Percentiles rank a stretch among this genome's conserved stretches.
phyloP scores from a whole-genome alignment of 2,888 invertebrate genomes.

The Carpatolechia fugitivella region DNA sequence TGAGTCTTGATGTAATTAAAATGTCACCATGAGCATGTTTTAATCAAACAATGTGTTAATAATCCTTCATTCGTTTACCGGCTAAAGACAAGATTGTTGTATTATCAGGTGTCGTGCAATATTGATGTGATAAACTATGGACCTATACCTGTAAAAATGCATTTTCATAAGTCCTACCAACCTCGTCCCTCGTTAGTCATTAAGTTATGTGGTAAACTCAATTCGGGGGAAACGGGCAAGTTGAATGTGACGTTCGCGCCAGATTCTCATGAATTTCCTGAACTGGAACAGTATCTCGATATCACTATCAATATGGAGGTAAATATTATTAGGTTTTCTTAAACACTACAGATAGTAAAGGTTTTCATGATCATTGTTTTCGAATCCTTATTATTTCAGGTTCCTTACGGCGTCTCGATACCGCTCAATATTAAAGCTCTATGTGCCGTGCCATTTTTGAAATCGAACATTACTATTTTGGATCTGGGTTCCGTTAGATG shows the following conservation, averaged over 20 bases:
- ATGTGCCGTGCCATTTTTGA: slow-evolving; percentile 79
- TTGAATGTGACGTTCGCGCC: slow-evolving; percentile 77
- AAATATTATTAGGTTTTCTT: no score
- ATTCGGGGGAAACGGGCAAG: slow-evolving; percentile 67
- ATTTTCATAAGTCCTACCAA: slow-evolving; percentile 44
- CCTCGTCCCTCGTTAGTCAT: slow-evolving; percentile 45
- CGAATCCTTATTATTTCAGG: slow-evolving; percentile 49
- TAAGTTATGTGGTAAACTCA: slow-evolving; percentile 61
- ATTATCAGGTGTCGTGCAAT: slow-evolving; percentile 30
- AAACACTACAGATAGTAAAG: no score
- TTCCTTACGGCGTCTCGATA: slow-evolving; percentile 79
- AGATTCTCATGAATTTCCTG: slow-evolving; percentile 54
- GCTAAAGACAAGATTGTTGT: neutral
- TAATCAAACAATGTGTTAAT: no score
- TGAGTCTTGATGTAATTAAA: no score
- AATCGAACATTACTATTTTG: slow-evolving; percentile 57
- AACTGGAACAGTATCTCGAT: slow-evolving; percentile 63
- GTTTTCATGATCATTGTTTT: no score
- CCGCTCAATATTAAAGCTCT: slow-evolving; percentile 77
- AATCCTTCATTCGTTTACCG: no score
- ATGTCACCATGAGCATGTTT: no score
- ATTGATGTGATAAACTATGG: slow-evolving; percentile 78
- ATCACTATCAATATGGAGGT: slow-evolving; percentile 72
- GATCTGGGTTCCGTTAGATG: slow-evolving; percentile 80
- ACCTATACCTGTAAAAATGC: slow-evolving; percentile 64